Conservation (phyloP, 2,888 invertebrate genomes). For the Agrochola circellaris region DNA sequence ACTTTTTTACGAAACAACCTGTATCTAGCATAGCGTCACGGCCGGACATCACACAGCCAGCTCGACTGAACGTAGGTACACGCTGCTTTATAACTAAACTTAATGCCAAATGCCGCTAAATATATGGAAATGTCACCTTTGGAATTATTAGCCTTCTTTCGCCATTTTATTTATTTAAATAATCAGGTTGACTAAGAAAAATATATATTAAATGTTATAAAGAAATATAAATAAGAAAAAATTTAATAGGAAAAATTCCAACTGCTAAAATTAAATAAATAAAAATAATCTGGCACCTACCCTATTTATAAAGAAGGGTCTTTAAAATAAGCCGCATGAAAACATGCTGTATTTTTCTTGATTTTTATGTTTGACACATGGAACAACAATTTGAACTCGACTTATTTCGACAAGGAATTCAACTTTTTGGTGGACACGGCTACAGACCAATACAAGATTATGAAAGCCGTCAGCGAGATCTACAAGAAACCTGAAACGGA, state of each 20-base stretch:
- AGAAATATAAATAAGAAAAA: neutral
- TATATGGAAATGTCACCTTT: conserved; percentile 2
- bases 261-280: too few relatives aligned
- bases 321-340: too few relatives aligned
- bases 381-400: too few relatives aligned
- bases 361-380: too few relatives aligned
- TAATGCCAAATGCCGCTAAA: conserved; percentile 10
- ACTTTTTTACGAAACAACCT: conserved; percentile 5
- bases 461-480: too few relatives aligned
- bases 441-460: too few relatives aligned
- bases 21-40: conserved; percentile 10
- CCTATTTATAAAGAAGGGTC: too few relatives aligned
- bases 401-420: too few relatives aligned
- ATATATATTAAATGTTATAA: neutral
- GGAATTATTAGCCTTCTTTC: neutral
- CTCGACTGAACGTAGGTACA: conserved; percentile 18
- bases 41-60: conserved; percentile 39
- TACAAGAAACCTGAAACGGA: too few relatives aligned
- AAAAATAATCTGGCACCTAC: neutral
- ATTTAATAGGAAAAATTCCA: too few relatives aligned
- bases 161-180: neutral
- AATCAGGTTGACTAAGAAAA: neutral
- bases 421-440: too few relatives aligned
- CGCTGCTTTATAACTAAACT: conserved; percentile 15
- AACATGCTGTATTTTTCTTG: too few relatives aligned